Base-by-base conservation (phyloP, 1,140 invertebrate genomes). In the Reticulitermes speratus region DNA sequence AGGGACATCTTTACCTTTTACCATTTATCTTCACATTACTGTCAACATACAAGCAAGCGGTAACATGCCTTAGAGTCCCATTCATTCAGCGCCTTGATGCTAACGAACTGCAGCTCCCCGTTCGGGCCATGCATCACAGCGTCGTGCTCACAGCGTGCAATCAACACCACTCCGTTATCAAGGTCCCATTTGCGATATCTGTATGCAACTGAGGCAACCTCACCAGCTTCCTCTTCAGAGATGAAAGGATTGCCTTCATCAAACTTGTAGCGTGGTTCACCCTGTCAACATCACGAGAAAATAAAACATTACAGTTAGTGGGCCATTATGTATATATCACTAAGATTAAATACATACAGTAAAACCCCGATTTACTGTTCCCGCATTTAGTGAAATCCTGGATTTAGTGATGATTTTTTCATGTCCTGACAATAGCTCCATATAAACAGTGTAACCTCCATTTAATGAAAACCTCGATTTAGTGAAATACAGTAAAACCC, bases 101-200 rank as follows among this genome's bases (percentile, higher is more conserved):
- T 98, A 48, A 99, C 92, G 90, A 97, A 99, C 91, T 99, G 98
- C 0, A 93, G 93, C 89, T 99, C 98, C 86, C 96, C 96, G 89
- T 97, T 98, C 0, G 98, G 96, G 3, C 97, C 97, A 89, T 95
- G 94, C 91, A 98, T 95, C 0, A 98, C 97, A 44, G 98, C 98
- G 92, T 99, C 99, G 90, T 99, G 97, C 90, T 99, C 99, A 90
- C 98, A 99, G 88, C 99, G 94, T 3, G 96, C 95, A 75, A 99
- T 96, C 55, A 99, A 91, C 87, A 96, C 95, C 88, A 99, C 96
- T 88, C 96, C 97, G 91, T 98, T 98, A 69, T 98, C 98, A 44
- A 99, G 93, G 91, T 98, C 96, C 96, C 97, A 99, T 91, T 99
- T 98, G 86, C 98, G 94, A 91, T 99, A 99, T 89, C 97, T 95